Percentiles rank a stretch among this genome's conserved stretches.
These are phyloP conservation scores for Micronycteris hirsuta DNA, from an alignment of 2,113 vertebrate genomes.

Conservation along the genomic window DNA sequence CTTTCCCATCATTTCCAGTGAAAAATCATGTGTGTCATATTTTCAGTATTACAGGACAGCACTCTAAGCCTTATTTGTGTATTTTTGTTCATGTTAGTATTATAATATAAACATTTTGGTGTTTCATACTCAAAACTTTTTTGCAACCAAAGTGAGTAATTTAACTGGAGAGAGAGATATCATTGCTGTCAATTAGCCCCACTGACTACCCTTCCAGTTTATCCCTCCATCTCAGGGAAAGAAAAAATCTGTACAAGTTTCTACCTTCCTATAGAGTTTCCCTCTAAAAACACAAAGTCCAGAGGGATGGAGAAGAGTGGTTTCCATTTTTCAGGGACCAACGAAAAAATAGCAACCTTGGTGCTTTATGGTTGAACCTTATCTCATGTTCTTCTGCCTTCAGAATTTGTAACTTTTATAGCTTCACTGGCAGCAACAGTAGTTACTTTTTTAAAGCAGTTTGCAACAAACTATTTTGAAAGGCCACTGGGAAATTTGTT, in stretches of 20 bases:
- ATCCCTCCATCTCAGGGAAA: not conserved
- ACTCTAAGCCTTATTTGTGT: not conserved
- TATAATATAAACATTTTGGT: not conserved
- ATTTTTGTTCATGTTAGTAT: not conserved
- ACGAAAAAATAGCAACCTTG: not conserved
- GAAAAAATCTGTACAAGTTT: not conserved
- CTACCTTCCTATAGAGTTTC: not conserved
- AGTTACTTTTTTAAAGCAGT: not conserved
- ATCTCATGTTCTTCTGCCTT: not conserved
- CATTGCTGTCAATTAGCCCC: not conserved
- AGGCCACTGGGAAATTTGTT: not conserved
- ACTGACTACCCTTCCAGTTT: not conserved
- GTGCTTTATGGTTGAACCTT: not conserved
- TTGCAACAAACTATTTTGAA: not conserved
- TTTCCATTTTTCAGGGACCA: not conserved
- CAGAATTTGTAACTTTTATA: not conserved
- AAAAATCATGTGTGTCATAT: not conserved
- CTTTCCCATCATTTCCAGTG: not conserved
- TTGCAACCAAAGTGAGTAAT: not conserved
- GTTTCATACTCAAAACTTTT: not conserved
- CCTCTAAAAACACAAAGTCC: not conserved
- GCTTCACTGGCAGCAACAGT: not conserved
- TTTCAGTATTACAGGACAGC: not conserved
- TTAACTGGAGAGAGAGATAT: not conserved
- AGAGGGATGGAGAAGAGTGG: not conserved